Conservation (phyloP, 2,888 invertebrate genomes). For the Myopa testacea region DNA sequence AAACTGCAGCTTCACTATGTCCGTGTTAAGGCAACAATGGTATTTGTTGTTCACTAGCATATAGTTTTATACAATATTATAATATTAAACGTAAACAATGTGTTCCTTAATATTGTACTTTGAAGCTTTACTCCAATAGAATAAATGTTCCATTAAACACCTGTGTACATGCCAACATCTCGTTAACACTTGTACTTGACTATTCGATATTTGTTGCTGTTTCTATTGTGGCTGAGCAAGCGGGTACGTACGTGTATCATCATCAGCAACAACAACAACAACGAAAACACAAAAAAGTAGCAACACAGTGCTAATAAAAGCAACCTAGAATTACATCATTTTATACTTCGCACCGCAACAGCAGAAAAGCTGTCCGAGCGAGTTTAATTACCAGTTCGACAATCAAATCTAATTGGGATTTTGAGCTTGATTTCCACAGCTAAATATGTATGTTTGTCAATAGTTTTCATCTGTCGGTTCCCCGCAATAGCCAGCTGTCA, state of each 20-base stretch:
- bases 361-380: too few species aligned
- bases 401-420: slow-evolving; percentile 3
- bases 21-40: too few species aligned
- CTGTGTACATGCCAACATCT: neutral
- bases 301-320: slow-evolving; percentile 12
- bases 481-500: too few species aligned
- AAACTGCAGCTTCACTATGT: too few species aligned
- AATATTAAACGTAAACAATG: too few species aligned
- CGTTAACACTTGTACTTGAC: slow-evolving; percentile 2
- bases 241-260: too few species aligned
- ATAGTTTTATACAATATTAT: too few species aligned
- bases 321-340: slow-evolving; percentile 23
- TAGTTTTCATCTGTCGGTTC: too few species aligned
- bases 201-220: neutral
- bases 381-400: neutral
- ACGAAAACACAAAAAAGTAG: slow-evolving; percentile 4
- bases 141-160: neutral
- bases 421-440: neutral
- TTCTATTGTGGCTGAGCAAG: neutral
- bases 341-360: neutral
- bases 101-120: too few species aligned
- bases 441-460: too few species aligned
- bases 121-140: too few species aligned
- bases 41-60: too few species aligned
- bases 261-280: slow-evolving; percentile 20